phyloP scores from a whole-genome alignment of 92 coral and sea anemone species.

The Muricea muricata region DNA sequence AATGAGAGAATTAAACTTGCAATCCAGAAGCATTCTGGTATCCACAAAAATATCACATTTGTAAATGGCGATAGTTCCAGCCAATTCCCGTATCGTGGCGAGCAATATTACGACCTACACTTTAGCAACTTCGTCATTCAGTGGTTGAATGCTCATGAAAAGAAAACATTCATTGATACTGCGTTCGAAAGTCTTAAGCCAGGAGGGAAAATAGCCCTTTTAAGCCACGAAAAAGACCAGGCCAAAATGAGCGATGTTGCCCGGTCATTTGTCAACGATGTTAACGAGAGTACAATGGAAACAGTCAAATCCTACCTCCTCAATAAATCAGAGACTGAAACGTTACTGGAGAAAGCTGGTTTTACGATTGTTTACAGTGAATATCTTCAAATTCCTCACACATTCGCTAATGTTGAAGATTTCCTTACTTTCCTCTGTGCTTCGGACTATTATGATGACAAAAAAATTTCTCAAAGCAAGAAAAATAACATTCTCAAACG shows the following conservation, averaged over 20 bases:
- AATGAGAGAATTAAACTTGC: not conserved
- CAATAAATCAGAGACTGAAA: not conserved
- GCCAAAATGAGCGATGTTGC: not conserved
- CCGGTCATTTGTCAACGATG: not conserved
- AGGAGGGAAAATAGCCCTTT: not conserved
- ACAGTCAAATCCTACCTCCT: not conserved
- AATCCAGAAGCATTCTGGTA: not conserved
- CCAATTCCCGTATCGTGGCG: not conserved
- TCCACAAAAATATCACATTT: not conserved
- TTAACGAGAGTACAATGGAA: not conserved
- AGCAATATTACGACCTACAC: not conserved
- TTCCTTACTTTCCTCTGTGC: not conserved
- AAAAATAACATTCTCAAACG: not conserved
- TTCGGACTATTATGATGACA: not conserved
- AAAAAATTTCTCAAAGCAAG: not conserved
- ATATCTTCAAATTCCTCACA: not conserved
- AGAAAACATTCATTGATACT: not conserved
- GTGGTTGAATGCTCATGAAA: not conserved
- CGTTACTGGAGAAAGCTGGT: not conserved
- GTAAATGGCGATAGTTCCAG: not conserved
- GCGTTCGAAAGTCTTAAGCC: not conserved
- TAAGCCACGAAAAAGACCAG: not conserved
- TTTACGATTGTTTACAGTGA: not conserved
- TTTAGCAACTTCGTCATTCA: not conserved
- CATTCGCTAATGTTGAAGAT: not conserved